These are phyloP conservation scores for Calameuta pallipes DNA, from an alignment of 2,888 invertebrate genomes.

Conservation along the genomic window DNA sequence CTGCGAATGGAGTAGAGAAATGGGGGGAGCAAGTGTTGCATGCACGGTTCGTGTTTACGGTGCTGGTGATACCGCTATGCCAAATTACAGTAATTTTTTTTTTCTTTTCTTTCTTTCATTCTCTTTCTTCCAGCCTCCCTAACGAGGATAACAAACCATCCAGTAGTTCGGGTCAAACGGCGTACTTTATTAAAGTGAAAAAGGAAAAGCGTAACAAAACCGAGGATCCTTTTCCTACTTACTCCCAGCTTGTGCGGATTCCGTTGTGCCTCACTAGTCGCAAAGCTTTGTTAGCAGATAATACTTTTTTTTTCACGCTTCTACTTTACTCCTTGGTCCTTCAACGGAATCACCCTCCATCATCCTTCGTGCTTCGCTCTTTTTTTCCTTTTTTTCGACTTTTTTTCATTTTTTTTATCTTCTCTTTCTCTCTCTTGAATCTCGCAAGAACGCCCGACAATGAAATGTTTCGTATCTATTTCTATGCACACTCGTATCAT, in stretches of 20 bases:
- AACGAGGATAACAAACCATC: not conserved
- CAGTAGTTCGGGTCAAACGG: not conserved
- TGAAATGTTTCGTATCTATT: not conserved
- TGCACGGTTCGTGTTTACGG: not conserved
- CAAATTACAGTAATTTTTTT: slow-evolving; percentile 1
- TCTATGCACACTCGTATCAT: too few species aligned
- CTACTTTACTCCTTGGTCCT: not conserved
- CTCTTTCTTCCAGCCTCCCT: not conserved
- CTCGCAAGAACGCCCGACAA: not conserved
- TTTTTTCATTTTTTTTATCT: not conserved
- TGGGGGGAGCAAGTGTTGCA: not conserved
- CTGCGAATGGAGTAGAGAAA: not conserved
- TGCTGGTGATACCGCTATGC: not conserved
- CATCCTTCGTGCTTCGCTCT: not conserved
- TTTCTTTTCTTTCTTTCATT: not conserved
- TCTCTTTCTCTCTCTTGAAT: not conserved
- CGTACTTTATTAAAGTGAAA: slow-evolving; percentile 1
- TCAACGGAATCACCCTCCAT: not conserved
- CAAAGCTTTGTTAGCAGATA: not conserved
- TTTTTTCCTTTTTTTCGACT: not conserved
- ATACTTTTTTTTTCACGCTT: slow-evolving; percentile 1
- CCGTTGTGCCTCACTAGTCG: not conserved
- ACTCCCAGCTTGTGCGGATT: not conserved
- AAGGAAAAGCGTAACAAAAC: slow-evolving; percentile 1
- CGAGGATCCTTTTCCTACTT: not conserved